These are phyloP conservation scores for Bombylius discolor DNA, from an alignment of 2,888 invertebrate species.

Conservation along the genomic window DNA sequence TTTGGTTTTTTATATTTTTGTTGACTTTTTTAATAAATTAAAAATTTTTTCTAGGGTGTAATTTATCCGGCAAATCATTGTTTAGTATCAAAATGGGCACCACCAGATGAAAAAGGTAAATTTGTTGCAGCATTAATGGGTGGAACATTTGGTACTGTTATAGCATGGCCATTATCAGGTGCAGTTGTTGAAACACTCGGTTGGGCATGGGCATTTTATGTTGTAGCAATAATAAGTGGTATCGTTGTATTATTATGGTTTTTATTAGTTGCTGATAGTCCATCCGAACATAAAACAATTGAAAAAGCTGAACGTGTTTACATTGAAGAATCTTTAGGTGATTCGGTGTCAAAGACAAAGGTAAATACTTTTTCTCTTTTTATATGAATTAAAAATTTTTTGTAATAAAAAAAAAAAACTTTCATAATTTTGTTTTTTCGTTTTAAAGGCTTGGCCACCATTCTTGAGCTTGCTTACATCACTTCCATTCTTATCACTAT, in stretches of 20 bases:
- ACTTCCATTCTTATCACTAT: slow-evolving; percentile 53
- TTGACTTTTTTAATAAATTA: not conserved
- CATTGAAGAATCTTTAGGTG: slow-evolving; percentile 47
- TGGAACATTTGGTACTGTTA: slow-evolving; percentile 56
- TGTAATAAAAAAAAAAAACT: not conserved
- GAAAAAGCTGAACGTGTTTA: slow-evolving; percentile 47
- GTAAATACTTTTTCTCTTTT: not conserved
- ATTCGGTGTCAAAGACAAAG: not conserved
- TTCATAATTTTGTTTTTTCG: slow-evolving; percentile 10
- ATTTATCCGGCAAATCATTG: slow-evolving; percentile 51
- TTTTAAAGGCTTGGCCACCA: slow-evolving; percentile 50
- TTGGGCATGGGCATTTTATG: slow-evolving; percentile 57
- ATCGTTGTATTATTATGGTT: slow-evolving; percentile 46
- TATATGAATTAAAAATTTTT: too few relatives aligned
- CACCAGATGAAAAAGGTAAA: slow-evolving; percentile 60
- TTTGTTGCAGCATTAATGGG: slow-evolving; percentile 60
- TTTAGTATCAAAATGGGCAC: slow-evolving; percentile 58
- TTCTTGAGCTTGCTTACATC: slow-evolving; percentile 48
- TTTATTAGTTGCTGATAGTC: slow-evolving; percentile 49
- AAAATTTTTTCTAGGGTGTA: slow-evolving; percentile 38
- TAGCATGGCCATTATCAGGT: slow-evolving; percentile 50
- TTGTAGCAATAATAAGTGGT: slow-evolving; percentile 40
- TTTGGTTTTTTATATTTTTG: not conserved
- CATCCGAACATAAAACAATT: slow-evolving; percentile 49
- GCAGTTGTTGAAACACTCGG: slow-evolving; percentile 46